These are phyloP conservation scores for Chymomyza costata DNA, from an alignment of 1,140 invertebrate species.

Conservation along the genomic window DNA sequence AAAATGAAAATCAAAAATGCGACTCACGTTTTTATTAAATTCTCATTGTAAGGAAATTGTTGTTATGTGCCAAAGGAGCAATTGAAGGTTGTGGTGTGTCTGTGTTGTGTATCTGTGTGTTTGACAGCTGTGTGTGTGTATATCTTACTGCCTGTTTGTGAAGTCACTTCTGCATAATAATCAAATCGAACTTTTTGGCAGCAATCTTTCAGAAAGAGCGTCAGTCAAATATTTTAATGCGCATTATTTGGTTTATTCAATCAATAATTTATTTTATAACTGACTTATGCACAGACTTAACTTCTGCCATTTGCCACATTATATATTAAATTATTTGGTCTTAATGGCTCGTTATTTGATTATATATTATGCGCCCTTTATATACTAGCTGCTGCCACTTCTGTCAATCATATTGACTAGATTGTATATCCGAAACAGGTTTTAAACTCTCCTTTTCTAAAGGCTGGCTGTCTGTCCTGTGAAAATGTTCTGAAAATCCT, in stretches of 20 bases:
- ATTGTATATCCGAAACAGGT: too few species aligned
- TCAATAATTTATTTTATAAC: slow-evolving; percentile 48
- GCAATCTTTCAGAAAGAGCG: slow-evolving; percentile 21
- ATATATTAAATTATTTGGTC: slow-evolving; percentile 29
- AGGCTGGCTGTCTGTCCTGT: neutral
- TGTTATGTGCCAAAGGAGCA: too few species aligned
- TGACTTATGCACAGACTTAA: slow-evolving; percentile 32
- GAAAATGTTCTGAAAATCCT: slow-evolving; percentile 16
- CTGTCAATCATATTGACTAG: too few species aligned
- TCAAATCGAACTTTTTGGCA: slow-evolving; percentile 23
- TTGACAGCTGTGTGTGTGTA: neutral
- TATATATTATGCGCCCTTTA: slow-evolving; percentile 3
- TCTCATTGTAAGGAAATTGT: slow-evolving; percentile 6
- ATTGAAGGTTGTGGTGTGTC: slow-evolving; percentile 14
- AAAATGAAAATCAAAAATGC: slow-evolving; percentile 52
- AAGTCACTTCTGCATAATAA: slow-evolving; percentile 50
- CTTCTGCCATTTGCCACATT: slow-evolving; percentile 24
- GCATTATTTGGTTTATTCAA: slow-evolving; percentile 45
- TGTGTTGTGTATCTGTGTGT: slow-evolving; percentile 7
- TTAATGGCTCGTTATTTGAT: slow-evolving; percentile 41
- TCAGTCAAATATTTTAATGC: slow-evolving; percentile 39
- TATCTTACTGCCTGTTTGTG: neutral
- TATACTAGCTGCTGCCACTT: too few species aligned
- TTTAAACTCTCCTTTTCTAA: too few species aligned
- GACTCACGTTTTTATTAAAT: slow-evolving; percentile 67